Percentiles rank a stretch among this genome's conserved stretches.
Conservation (phyloP, 2,113 vertebrate genomes). For the Zosterops japonicus region DNA sequence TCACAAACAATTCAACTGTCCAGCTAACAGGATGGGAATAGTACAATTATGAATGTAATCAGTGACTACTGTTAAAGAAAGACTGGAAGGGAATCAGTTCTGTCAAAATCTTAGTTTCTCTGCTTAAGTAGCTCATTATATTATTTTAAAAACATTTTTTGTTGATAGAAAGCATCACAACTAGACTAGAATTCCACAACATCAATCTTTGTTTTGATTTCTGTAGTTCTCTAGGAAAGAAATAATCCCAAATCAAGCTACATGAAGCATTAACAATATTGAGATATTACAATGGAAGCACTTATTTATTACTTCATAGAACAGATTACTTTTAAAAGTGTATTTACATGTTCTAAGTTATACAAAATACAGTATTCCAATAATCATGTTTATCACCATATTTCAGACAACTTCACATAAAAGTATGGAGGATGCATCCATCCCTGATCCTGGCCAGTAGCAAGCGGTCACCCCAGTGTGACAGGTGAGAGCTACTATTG, state of each 20-base stretch:
- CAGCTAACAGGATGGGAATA: not conserved
- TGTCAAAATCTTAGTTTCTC: conserved; percentile 53
- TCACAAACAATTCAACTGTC: not conserved
- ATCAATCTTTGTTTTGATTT: conserved; percentile 64
- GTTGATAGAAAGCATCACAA: conserved; percentile 59
- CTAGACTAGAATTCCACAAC: conserved; percentile 66
- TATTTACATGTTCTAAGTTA: conserved; percentile 69
- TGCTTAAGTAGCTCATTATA: conserved; percentile 31
- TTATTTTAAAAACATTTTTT: conserved; percentile 44
- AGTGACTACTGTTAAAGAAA: conserved; percentile 28
- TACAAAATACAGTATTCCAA: conserved; percentile 73
- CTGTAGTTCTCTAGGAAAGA: conserved; percentile 48
- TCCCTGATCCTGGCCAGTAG: conserved; percentile 19
- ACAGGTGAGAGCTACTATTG: conserved; percentile 3
- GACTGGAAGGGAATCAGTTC: conserved; percentile 8
- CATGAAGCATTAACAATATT: conserved; percentile 68
- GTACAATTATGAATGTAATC: not conserved
- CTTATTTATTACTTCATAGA: conserved; percentile 69
- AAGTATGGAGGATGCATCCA: conserved; percentile 46
- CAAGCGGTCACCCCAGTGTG: not conserved
- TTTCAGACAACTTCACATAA: conserved; percentile 56
- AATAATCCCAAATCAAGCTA: conserved; percentile 62
- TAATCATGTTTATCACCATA: conserved; percentile 59
- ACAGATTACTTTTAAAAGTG: conserved; percentile 70
- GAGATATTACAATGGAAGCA: conserved; percentile 69